Evolutionary conservation across 2,113 vertebrate genomes (phyloP).

Genomic region (Mesembrinibis cayennensis): DNA sequence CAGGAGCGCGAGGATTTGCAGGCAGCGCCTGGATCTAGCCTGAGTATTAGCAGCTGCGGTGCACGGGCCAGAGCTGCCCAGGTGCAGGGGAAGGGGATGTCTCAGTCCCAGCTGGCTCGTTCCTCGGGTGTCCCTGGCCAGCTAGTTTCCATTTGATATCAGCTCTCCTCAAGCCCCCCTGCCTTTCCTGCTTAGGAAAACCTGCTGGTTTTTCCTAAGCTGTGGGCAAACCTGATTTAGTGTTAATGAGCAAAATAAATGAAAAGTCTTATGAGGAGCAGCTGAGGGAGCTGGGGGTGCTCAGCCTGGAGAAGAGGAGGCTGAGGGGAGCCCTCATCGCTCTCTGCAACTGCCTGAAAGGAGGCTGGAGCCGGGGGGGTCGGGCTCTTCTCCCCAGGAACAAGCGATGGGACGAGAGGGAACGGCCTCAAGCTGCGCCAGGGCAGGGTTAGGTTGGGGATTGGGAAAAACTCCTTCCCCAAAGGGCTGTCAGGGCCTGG

Average conservation of each 20-base stretch:
- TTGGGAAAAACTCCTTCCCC: too few species aligned
- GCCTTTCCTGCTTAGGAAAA: background rate
- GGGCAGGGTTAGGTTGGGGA: too few species aligned
- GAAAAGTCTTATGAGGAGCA: too few species aligned
- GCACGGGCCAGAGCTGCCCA: background rate
- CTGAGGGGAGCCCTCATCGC: too few species aligned
- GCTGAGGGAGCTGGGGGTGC: too few species aligned
- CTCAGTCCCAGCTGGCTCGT: background rate
- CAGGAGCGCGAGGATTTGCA: background rate
- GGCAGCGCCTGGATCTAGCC: background rate
- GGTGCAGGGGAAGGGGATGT: background rate
- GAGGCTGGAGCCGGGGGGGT: too few species aligned
- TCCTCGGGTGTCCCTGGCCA: background rate
- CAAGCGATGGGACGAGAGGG: too few species aligned
- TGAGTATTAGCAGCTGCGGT: background rate
- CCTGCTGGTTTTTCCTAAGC: background rate
- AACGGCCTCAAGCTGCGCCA: too few species aligned
- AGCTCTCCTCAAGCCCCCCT: background rate
- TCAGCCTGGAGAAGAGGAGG: too few species aligned
- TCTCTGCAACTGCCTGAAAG: too few species aligned
- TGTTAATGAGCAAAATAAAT: background rate
- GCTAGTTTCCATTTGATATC: background rate
- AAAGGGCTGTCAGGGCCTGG: too few species aligned
- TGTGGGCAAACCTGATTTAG: background rate
- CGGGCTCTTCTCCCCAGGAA: too few species aligned